Evolutionary conservation across 2,113 vertebrate genomes (phyloP), one percentile per base, ranked within the genome.

Genomic region (Accipiter cooperii): DNA sequence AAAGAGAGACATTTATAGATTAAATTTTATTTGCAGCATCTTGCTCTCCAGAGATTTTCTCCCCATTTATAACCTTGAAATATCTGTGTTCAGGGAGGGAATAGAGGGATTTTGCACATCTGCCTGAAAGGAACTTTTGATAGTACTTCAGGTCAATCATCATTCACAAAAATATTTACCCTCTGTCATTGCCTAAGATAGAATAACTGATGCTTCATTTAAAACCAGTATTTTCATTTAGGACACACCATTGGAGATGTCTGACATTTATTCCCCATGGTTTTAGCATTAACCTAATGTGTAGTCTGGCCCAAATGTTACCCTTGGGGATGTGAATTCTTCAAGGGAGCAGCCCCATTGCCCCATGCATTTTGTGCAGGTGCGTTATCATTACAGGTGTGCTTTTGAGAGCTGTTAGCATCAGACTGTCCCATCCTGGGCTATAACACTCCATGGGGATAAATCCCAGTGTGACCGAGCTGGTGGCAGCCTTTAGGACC

Each of bases 11-110:
- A 87, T 93, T 89, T 91, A 87, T 95, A 90, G 84, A 96, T 96
- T 91, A 49, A 61, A 69, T 89, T 93, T 93, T 91, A 93, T 94
- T 94, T 96, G 84, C 68, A 94, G 63, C 92, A 85, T 87, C 91
- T 91, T 93, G 28, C 66, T 91, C 87, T 95, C 71, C 51, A 80
- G 80, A 93, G 66, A 85, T 80, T 93, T 93, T 76, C 66, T 90
- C 33, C 42, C 46, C 31, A 75, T 91, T 94, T 94, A 88, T 94
- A 94, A 91, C 64, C 70, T 87, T 91, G 78, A 96, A 95, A 92
- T 65, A 82, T 51, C 49, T n/a, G 4, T 75, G 16, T 69, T 95
- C 2, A 1, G 25, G 9, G 16, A 4, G 8, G 9, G 7, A 78
- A 54, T 4, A 42, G 52, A 85, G 4, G 4, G 29, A 65, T 73